Evolutionary conservation across 2,888 invertebrate genomes (phyloP), one percentile per base, ranked within the genome.

Genomic region (Nymphalis polychloros): DNA sequence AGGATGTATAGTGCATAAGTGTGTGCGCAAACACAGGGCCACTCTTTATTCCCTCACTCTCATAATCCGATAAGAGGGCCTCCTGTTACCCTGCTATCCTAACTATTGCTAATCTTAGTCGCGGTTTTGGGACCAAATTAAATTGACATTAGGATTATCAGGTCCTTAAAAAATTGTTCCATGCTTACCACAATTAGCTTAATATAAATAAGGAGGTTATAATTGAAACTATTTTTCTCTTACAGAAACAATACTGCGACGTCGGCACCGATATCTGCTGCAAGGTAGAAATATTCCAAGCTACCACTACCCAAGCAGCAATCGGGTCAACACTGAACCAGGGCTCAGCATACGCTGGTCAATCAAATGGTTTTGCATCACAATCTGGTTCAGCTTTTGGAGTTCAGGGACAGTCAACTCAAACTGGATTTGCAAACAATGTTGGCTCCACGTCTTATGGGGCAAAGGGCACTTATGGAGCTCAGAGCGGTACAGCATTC

Each of bases 221-320:
- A 41, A 41, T 41, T 8, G 31, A 61, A 27, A 27, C 0, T 46
- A n/a, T 47, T 61, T 23, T 53, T 68, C 69, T 69, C 64, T 88
- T 84, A 77, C 86, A 92, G 92, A 91, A 90, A 73, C 90, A 91
- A 66, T 92, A 89, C 81, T 93, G 93, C 87, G 91, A 88, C 77
- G 79, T 83, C 1, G 83, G 85, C 4, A 87, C 86, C 0, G 93
- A 93, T 80, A 85, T 91, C 69, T 93, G 93, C 88, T 93, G 93
- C 84, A 85, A 90, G 67, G 80, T 92, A 59, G 91, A 90, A 70
- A 78, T 85, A 16, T 76, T 85, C 31, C 76, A 84, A 16, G 48
- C 6, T 6, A 31, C 52, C 4, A 53, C 46, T 10, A 61, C 13
- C 16, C 78, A 84, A 1, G 86, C 87, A 65, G 87, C 85, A 5